A percentile compares a stretch with the other conserved stretches of the same genome.
These are phyloP conservation scores for Hippoglossus stenolepis DNA, from an alignment of 2,113 vertebrate genomes.

Conservation along the genomic window DNA sequence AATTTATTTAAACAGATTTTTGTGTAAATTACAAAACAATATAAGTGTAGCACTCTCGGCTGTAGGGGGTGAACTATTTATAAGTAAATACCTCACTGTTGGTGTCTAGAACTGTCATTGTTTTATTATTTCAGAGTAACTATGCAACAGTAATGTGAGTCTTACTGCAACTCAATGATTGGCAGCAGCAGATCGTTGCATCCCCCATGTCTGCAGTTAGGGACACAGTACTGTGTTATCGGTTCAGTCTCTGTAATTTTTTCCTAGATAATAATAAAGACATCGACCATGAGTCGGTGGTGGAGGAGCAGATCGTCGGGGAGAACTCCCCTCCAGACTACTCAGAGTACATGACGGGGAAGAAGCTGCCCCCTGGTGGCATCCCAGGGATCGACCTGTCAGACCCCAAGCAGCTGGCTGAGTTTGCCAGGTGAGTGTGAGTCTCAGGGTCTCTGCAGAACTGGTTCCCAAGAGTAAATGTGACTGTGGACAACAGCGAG, in stretches of 20 bases:
- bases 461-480: too few species aligned
- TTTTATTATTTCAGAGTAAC: background rate
- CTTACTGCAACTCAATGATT: background rate
- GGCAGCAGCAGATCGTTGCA: conserved; percentile 7
- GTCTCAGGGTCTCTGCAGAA: rapidly evolving
- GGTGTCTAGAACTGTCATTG: background rate
- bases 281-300: conserved; percentile 94
- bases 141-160: background rate
- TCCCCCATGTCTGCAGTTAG: conserved; percentile 18
- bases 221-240: conserved; percentile 67
- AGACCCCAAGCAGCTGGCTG: conserved; percentile 98
- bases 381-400: conserved; percentile 99
- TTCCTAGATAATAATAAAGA: conserved; percentile 97
- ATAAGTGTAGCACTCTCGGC: too few species aligned
- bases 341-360: conserved; percentile 99
- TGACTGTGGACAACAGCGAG: too few species aligned
- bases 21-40: too few species aligned
- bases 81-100: background rate
- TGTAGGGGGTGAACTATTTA: too few species aligned
- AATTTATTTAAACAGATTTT: too few species aligned
- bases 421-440: conserved; percentile 94
- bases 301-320: conserved; percentile 94
- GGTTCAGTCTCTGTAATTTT: conserved; percentile 81
- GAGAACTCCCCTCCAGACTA: conserved; percentile 99
- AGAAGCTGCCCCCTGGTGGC: conserved; percentile 98